Evolutionary conservation across 2,113 vertebrate species (phyloP).

Genomic region (Phoxinus phoxinus): DNA sequence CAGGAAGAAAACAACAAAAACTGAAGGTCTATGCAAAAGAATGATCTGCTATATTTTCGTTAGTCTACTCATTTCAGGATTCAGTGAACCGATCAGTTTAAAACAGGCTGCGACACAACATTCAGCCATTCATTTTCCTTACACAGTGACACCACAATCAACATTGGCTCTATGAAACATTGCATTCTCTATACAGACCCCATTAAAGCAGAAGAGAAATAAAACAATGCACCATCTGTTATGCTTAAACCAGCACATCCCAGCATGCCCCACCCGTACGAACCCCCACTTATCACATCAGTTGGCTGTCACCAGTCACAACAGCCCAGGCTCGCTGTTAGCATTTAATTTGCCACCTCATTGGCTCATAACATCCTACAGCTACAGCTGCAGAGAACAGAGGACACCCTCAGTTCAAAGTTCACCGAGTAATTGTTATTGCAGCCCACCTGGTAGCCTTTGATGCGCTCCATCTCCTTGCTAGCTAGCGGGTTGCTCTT

Average conservation of each 20-base stretch:
- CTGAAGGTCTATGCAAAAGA: neutral
- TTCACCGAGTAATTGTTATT: constrained; percentile 16
- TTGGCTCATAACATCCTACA: constrained; percentile 1
- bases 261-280: neutral
- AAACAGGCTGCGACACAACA: neutral
- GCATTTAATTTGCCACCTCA: constrained; percentile 33
- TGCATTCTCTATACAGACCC: constrained; percentile 20
- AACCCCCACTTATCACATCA: constrained; percentile 27
- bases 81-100: neutral
- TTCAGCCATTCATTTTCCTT: constrained; percentile 4
- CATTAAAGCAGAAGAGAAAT: constrained; percentile 9
- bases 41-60: neutral
- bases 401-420: neutral
- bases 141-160: constrained; percentile 9
- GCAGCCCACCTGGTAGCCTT: constrained; percentile 90
- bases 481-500: constrained; percentile 97
- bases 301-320: constrained; percentile 2
- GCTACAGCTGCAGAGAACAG: neutral
- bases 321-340: neutral
- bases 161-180: neutral
- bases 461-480: constrained; percentile 99
- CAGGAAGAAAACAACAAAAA: neutral
- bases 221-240: constrained; percentile 29
- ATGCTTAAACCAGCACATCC: constrained; percentile 8
- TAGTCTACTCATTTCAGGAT: neutral